Percentiles rank a stretch among this genome's conserved stretches.
phyloP scores from a whole-genome alignment of 2,113 vertebrate species.

The Semicossyphus pulcher region DNA sequence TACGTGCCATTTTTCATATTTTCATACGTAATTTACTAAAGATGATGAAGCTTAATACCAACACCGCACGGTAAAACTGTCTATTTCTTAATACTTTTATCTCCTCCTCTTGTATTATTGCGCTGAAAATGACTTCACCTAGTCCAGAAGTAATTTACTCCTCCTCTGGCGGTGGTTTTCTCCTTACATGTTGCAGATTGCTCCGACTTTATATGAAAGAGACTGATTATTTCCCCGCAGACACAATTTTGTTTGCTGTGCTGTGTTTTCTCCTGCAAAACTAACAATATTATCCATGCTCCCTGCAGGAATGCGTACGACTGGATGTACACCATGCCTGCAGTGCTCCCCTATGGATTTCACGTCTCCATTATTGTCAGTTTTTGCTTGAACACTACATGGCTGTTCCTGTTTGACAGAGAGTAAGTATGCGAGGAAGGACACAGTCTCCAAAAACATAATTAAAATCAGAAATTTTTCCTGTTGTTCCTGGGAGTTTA shows the following conservation, averaged over 20 bases:
- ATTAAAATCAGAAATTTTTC: neutral
- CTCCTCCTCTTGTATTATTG: constrained; percentile 3
- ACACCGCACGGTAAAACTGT: neutral
- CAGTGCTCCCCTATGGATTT: constrained; percentile 76
- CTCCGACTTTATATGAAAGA: constrained; percentile 27
- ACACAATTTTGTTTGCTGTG: constrained; percentile 29
- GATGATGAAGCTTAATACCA: neutral
- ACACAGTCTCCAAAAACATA: neutral
- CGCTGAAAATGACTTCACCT: constrained; percentile 34
- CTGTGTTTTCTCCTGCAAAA: neutral
- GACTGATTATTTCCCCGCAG: constrained; percentile 46
- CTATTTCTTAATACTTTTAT: constrained; percentile 24
- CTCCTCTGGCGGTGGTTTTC: constrained; percentile 33
- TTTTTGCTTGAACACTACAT: constrained; percentile 68
- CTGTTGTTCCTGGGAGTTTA: neutral
- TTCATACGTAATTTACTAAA: neutral
- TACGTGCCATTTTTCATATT: constrained; percentile 34
- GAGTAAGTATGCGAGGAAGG: constrained; percentile 67
- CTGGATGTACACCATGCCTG: constrained; percentile 75
- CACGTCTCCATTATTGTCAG: constrained; percentile 66
- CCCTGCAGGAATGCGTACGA: constrained; percentile 58
- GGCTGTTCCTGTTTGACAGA: constrained; percentile 78
- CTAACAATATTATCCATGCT: constrained; percentile 29
- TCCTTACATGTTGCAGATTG: constrained; percentile 44
- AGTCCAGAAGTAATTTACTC: constrained; percentile 39